Evolutionary conservation across 35 echinoderm and acorn worm genomes (phyloP), one percentile per base, ranked within the genome.

Genomic region (Chiridota heheva): DNA sequence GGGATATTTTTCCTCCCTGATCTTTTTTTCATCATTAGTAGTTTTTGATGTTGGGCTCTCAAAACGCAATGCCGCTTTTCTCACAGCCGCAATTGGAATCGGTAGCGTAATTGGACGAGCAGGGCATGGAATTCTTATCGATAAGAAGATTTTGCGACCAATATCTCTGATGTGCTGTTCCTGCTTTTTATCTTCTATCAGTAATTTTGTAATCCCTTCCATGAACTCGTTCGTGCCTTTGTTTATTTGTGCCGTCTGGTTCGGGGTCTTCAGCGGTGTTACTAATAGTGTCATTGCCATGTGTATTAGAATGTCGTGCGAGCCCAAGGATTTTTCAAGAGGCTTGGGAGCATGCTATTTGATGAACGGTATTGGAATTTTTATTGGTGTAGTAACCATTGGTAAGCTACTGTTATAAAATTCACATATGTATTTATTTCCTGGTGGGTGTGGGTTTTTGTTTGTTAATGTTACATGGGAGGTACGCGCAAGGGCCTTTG

Each of bases 181-280:
- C 4, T 60, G 62, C 43, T 57, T 78, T 5, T 78, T 62, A 7
- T 78, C 51, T 42, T 58, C 75, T 0, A 43, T 78, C 28, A 60
- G 58, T 38, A 58, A 58, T 25, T 78, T 78, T 35, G 49, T 57
- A 29, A 78, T 60, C 62, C 75, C 75, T 25, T 78, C 62, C 55
- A 58, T 78, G 7, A n/a, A 29, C 33, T 59, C 75, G 8, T 78
- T 60, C 42, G n/a, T 57, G 15, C 58, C 62, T 49, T 24, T 78
- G 17, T 40, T 61, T 7, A 58, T 42, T 38, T 60, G 58, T 25
- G 49, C 75, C 1, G 58, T 78, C 12, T 78, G 75, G 75, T 78
- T 78, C 53, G 75, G 75, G 0, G 10, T 61, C 22, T 78, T 78
- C n/a, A n/a, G n/a, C n/a, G n/a, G n/a, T n/a, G n/a, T n/a, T n/a